phyloP scores from a whole-genome alignment of 2,888 invertebrate genomes.

The Lymantria monacha region DNA sequence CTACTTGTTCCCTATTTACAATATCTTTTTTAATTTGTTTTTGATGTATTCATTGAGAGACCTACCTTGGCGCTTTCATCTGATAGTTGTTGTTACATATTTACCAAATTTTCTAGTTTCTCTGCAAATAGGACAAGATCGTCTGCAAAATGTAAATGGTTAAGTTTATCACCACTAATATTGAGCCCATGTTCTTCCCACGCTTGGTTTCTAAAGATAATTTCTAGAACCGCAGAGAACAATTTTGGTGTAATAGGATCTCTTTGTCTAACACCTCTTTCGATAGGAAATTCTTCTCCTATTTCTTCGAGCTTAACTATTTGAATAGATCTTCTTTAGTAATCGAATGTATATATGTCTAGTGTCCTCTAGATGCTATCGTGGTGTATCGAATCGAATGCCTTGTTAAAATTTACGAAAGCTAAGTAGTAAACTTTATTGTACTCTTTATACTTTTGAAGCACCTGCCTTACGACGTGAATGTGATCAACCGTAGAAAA shows the following conservation, averaged over 20 bases:
- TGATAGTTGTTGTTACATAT: not conserved
- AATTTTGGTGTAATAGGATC: not conserved
- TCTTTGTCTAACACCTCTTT: not conserved
- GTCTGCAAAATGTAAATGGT: too few species aligned
- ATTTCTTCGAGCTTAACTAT: not conserved
- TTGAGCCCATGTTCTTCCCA: not conserved
- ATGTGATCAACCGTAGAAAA: too few species aligned
- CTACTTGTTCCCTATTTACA: not conserved
- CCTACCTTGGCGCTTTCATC: not conserved
- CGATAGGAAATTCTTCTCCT: conserved; percentile 1
- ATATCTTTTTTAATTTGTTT: not conserved
- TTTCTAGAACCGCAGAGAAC: too few species aligned
- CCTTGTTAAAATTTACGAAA: too few species aligned
- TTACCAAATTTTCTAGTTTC: not conserved
- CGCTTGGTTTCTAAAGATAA: not conserved
- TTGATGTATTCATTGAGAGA: not conserved
- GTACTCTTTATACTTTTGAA: too few species aligned
- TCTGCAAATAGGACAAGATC: not conserved
- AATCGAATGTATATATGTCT: too few species aligned
- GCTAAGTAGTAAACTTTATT: too few species aligned
- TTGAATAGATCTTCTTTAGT: not conserved
- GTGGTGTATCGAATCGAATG: too few species aligned
- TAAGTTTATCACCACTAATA: not conserved
- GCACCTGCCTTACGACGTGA: too few species aligned
- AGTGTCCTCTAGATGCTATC: too few species aligned